Evolutionary conservation across 2,888 invertebrate species (phyloP), one percentile per base, ranked within the genome.

Genomic region (Cerceris rybyensis): DNA sequence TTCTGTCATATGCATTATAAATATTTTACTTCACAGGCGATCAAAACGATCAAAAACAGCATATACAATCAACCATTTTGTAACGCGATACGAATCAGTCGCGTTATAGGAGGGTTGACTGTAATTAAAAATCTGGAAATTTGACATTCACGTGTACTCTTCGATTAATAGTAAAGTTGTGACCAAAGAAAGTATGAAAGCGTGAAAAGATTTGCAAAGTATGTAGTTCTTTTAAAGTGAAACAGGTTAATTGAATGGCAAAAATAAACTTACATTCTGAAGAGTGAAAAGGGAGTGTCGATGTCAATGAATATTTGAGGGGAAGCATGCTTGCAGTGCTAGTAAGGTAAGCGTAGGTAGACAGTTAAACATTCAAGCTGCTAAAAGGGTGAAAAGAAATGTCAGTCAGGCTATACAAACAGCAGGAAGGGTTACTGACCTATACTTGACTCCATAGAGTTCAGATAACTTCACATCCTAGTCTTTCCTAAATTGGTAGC

Each of bases 301-400:
- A 59, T 52, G 67, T 61, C 54, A 28, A 66, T 72, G 61, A 72
- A 67, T 72, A 72, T 52, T 72, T 67, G 50, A 72, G 46, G 67
- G 14, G 42, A 9, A 14, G 16, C 49, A 8, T 59, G 58, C 69
- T 58, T 42, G 49, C 43, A 46, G 39, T 59, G n/a, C 7, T 14
- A 11, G 4, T 64, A 41, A 50, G 54, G 52, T 46, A 9, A 14
- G 43, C 57, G 63, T 61, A 55, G 54, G 46, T 43, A n/a, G 16
- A 43, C 43, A 55, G 63, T 69, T 73, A 58, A 28, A 39, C 57
- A 69, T 64, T 57, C 57, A 60, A 57, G 49, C 41, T 4, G 14
- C 14, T 41, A 59, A 59, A 74, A 43, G 39, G 49, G 39, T 6
- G 17, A 67, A 39, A 58, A 52, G 14, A 69, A 69, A 64, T 9